Evolutionary conservation across 2,888 invertebrate species (phyloP), one percentile per base, ranked within the genome.

Genomic region (Eudiplozoon nipponicum): DNA sequence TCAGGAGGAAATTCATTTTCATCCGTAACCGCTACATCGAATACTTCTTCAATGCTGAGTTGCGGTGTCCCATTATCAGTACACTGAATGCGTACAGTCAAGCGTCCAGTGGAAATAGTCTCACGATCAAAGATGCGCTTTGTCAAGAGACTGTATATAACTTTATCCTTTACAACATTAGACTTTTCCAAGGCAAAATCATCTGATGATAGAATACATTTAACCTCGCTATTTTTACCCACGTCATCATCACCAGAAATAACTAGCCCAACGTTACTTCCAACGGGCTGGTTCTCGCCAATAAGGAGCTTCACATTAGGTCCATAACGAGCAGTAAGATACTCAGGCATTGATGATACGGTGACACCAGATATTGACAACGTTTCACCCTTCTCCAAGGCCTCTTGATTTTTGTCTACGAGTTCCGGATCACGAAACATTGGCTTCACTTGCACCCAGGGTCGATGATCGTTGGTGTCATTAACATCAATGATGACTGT

Each of bases 101-200:
- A 18, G 11, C 22, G 17, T n/a, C n/a, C n/a, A n/a, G n/a, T n/a
- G 21, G 18, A 15, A 13, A 34, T 34, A 3, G 5, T 5, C 34
- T 39, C 39, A 9, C 39, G 5, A 39, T 39, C 17, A 36, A 39
- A 39, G 9, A 22, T 39, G n/a, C 22, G 13, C 31, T 39, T 39
- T 11, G 39, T 31, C 29, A 39, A 34, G 4, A 39, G 18, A 38
- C 39, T 39, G 22, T 39, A 39, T 15, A 39, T 39, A 4, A 31
- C 39, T 15, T 34, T 3, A 31, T 31, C 39, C 4, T 39, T 31
- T 13, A 22, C 39, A 20, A 9, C 34, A 28, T 39, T 39, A 19
- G 39, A 39, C 21, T 34, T 15, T 39, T 39, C 31, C 13, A 39
- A 31, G 21, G 21, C 22, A 39, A 39, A 18, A 15, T 39, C 34